A percentile compares a stretch with the other conserved stretches of the same genome.
phyloP scores from a whole-genome alignment of 1,140 invertebrate species.

The Lordiphosa mommai region DNA sequence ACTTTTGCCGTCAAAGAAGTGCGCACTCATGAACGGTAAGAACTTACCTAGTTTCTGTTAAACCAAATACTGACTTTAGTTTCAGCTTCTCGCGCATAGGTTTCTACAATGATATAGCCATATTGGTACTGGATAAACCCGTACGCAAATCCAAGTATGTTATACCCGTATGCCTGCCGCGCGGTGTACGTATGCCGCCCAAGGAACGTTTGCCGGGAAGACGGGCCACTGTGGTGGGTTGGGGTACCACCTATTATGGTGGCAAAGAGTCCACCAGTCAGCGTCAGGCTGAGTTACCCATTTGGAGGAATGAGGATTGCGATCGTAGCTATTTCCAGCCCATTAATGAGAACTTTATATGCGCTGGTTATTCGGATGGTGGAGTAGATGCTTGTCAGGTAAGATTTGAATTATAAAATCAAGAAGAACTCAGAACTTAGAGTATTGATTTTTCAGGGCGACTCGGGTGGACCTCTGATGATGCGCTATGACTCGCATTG shows the following conservation, averaged over 20 bases:
- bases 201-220: constrained; percentile 74
- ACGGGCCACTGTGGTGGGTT: constrained; percentile 93
- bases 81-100: constrained; percentile 88
- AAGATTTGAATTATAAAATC: constrained; percentile 4
- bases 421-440: background rate
- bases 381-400: constrained; percentile 96
- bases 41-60: fast-evolving
- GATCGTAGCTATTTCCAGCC: constrained; percentile 94
- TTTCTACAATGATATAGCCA: constrained; percentile 95
- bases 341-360: constrained; percentile 94
- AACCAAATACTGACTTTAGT: background rate
- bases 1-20: constrained; percentile 89
- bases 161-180: constrained; percentile 92
- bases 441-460: constrained; percentile 76
- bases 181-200: constrained; percentile 58
- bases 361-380: constrained; percentile 93
- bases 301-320: constrained; percentile 95
- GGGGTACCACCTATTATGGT: constrained; percentile 93
- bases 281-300: constrained; percentile 90
- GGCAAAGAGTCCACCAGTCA: constrained; percentile 91
- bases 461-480: constrained; percentile 90
- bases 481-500: constrained; percentile 87
- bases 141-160: constrained; percentile 91
- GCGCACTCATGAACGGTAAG: constrained; percentile 85
- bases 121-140: constrained; percentile 81